Conservation (phyloP, 1,140 invertebrate species). For the Rhyzopertha dominica region DNA sequence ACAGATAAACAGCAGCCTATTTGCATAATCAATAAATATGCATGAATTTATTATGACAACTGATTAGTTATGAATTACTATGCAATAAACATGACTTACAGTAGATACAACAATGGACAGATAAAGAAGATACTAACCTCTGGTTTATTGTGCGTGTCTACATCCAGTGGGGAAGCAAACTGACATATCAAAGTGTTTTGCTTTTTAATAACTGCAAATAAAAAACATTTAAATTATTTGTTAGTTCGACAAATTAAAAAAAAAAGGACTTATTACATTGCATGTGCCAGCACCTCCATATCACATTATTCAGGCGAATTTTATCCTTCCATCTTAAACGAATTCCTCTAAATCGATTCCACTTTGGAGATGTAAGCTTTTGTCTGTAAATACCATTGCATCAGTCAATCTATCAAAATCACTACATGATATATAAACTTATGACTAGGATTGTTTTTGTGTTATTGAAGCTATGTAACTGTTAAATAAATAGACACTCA, state of each 20-base stretch:
- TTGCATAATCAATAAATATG: not conserved
- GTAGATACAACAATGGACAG: too few relatives aligned
- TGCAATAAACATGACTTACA: slow-evolving; percentile 20
- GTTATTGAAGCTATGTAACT: too few relatives aligned
- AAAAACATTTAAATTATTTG: slow-evolving; percentile 13
- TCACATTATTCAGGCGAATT: slow-evolving; percentile 98
- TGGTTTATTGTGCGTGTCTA: slow-evolving; percentile 90
- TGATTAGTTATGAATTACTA: slow-evolving; percentile 14
- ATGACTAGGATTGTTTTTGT: too few relatives aligned
- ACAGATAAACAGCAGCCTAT: too few relatives aligned
- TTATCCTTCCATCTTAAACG: slow-evolving; percentile 96
- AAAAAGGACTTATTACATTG: slow-evolving; percentile 76
- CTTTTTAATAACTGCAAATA: slow-evolving; percentile 84
- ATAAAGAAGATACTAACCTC: slow-evolving; percentile 72
- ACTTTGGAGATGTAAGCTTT: slow-evolving; percentile 98
- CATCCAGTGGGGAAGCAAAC: slow-evolving; percentile 91
- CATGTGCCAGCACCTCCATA: slow-evolving; percentile 99
- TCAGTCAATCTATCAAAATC: too few relatives aligned
- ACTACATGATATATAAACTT: too few relatives aligned
- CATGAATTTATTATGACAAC: slow-evolving; percentile 1
- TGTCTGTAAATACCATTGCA: too few relatives aligned
- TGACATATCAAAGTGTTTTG: slow-evolving; percentile 87
- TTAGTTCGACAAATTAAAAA: not conserved
- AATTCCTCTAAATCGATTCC: slow-evolving; percentile 99
- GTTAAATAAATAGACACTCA: too few relatives aligned